Evolutionary conservation across 2,888 invertebrate species (phyloP).

Genomic region (Drosophila crucigera): DNA sequence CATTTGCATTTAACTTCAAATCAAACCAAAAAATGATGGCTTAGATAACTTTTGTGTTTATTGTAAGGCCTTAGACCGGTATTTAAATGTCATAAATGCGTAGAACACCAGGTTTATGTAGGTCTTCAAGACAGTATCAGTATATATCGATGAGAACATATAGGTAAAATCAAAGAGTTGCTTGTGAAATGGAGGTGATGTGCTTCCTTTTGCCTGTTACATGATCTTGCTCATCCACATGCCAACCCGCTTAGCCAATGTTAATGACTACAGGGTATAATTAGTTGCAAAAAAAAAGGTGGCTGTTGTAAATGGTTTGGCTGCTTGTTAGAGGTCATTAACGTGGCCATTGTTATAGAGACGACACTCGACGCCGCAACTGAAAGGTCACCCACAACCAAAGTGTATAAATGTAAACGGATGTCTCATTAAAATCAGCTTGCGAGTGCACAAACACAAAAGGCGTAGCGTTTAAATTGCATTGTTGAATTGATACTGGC

Average conservation of each 20-base stretch:
- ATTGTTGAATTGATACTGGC: conserved; percentile 53
- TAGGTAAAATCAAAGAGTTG: background rate
- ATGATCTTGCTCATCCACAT: background rate
- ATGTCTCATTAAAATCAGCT: conserved; percentile 68
- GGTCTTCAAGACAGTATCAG: background rate
- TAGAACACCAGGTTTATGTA: too few relatives aligned
- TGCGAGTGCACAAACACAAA: conserved; percentile 68
- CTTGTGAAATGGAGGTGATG: background rate
- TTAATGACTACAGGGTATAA: conserved; percentile 4
- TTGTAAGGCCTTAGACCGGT: background rate
- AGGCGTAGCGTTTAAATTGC: conserved; percentile 45
- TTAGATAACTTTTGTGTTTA: background rate
- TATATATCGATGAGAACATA: background rate
- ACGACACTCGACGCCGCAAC: conserved; percentile 40
- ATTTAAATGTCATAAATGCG: too few relatives aligned
- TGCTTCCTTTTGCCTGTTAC: background rate
- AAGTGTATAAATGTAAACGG: conserved; percentile 36
- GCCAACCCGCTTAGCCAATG: background rate
- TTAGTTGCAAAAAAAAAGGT: conserved; percentile 17
- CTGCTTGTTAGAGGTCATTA: conserved; percentile 82
- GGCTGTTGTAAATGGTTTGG: conserved; percentile 63
- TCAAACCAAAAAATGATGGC: background rate
- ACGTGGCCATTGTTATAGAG: conserved; percentile 71
- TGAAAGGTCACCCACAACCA: conserved; percentile 68
- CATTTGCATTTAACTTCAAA: background rate